Conservation (phyloP, 2,888 invertebrate genomes). For the Lasioglossum vierecki region DNA sequence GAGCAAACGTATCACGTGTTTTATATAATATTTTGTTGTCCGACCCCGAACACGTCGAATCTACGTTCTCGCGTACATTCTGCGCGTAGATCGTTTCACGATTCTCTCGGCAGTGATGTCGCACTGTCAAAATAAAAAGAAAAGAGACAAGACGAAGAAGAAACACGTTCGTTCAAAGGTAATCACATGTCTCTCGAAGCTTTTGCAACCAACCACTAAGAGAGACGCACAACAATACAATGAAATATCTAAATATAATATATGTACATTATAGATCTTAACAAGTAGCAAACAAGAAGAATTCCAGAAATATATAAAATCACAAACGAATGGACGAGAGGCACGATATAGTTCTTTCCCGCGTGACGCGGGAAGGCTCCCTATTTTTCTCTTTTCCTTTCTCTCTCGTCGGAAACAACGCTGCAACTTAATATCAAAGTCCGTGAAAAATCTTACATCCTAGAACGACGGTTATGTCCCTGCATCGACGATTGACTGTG, state of each 20-base stretch:
- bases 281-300: constrained; percentile 40
- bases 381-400: not conserved
- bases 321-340: constrained; percentile 45
- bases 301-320: constrained; percentile 50
- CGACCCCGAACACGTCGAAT: constrained; percentile 26
- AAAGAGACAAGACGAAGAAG: not conserved
- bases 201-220: constrained; percentile 28
- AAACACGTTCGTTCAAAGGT: constrained; percentile 4
- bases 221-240: constrained; percentile 49
- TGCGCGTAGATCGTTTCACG: constrained; percentile 27
- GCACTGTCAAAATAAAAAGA: constrained; percentile 29
- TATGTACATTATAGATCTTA: constrained; percentile 37
- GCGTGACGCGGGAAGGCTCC: constrained; percentile 11
- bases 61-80: constrained; percentile 40
- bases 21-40: constrained; percentile 28
- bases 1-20: constrained; percentile 26
- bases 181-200: constrained; percentile 22
- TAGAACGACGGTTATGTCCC: constrained; percentile 34
- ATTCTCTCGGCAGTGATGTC: constrained; percentile 63
- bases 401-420: constrained; percentile 24
- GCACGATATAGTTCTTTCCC: constrained; percentile 41
- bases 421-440: constrained; percentile 48
- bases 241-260: constrained; percentile 50
- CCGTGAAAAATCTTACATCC: constrained; percentile 46
- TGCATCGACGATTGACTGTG: constrained; percentile 29